Evolutionary conservation across 1,140 invertebrate species (phyloP).

Genomic region (Formica selysi): DNA sequence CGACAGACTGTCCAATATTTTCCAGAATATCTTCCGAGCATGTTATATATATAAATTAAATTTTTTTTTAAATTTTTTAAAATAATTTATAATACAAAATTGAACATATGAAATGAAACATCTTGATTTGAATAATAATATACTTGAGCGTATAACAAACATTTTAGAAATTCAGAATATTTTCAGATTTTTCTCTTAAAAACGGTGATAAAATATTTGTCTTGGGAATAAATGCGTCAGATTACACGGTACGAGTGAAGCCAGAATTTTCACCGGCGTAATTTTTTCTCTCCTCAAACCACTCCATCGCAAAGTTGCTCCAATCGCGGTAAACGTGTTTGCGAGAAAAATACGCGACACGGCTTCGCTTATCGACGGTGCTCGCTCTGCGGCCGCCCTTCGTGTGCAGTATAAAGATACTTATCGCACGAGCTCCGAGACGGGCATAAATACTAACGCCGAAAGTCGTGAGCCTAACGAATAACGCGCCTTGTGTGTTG

Average conservation of each 20-base stretch:
- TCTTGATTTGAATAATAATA: background rate
- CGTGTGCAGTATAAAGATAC: slow-evolving; percentile 18
- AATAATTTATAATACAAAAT: background rate
- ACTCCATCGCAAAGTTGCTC: slow-evolving; percentile 16
- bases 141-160: background rate
- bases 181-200: background rate
- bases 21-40: background rate
- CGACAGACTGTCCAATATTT: background rate
- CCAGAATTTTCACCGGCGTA: background rate
- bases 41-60: background rate
- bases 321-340: slow-evolving; percentile 44
- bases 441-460: slow-evolving; percentile 42
- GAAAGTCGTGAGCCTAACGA: slow-evolving; percentile 42
- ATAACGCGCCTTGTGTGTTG: slow-evolving; percentile 34
- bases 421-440: slow-evolving; percentile 20
- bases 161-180: background rate
- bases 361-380: background rate
- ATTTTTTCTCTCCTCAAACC: background rate
- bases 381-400: slow-evolving; percentile 3
- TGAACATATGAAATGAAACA: background rate
- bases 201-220: background rate
- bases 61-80: background rate
- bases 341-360: slow-evolving; percentile 20
- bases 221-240: too few species aligned
- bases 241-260: background rate